Conservation (phyloP, 2,888 invertebrate species). For the Pseudococcus longispinus region DNA sequence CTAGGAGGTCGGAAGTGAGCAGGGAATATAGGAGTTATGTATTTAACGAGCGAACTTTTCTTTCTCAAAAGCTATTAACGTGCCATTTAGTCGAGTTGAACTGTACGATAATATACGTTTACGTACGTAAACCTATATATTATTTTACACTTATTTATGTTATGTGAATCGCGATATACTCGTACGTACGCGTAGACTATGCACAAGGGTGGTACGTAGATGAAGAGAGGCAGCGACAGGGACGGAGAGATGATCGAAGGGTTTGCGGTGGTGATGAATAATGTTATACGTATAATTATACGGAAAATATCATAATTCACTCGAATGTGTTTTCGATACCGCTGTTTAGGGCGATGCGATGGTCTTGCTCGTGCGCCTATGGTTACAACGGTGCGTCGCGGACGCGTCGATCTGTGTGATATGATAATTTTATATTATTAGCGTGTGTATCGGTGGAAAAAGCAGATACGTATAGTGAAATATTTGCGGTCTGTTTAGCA, state of each 20-base stretch:
- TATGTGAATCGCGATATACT: too few species aligned
- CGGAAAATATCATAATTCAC: conserved; percentile 25
- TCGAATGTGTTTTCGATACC: conserved; percentile 6
- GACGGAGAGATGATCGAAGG: background rate
- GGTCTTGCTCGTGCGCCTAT: background rate
- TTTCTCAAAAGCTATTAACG: background rate
- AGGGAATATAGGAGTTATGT: background rate
- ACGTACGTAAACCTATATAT: background rate
- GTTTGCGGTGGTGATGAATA: background rate
- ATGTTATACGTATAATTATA: background rate
- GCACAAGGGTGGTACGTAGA: background rate
- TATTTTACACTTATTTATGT: background rate
- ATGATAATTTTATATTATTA: background rate
- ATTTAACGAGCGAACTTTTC: background rate
- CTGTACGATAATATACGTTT: background rate
- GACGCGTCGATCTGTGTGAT: background rate
- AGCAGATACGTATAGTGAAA: background rate
- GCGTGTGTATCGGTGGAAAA: background rate
- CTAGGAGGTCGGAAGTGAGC: background rate
- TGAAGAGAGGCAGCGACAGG: background rate
- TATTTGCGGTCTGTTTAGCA: conserved; percentile 32
- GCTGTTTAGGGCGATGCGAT: background rate
- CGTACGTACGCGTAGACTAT: too few species aligned
- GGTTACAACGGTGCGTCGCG: background rate
- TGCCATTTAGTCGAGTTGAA: background rate